Conservation (phyloP, 53 echinoderm and acorn worm species). For the Astropecten irregularis region DNA sequence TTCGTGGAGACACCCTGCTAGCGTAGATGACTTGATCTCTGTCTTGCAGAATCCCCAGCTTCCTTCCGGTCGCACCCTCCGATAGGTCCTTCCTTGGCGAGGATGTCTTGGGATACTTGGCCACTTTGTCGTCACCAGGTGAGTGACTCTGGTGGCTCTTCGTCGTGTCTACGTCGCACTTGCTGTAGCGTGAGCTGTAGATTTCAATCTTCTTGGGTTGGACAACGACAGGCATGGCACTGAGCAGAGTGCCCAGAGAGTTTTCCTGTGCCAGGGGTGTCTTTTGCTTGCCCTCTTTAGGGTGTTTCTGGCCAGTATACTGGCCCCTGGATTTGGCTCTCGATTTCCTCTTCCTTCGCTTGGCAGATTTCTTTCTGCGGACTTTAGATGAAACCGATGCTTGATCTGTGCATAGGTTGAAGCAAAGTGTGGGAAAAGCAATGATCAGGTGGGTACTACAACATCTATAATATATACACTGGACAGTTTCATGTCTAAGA, state of each 20-base stretch:
- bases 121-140: background rate
- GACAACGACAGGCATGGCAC: conserved; percentile 32
- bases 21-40: conserved; percentile 2
- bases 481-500: no score
- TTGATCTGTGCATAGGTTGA: no score
- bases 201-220: conserved; percentile 68
- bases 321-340: conserved; percentile 22
- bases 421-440: no score
- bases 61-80: background rate
- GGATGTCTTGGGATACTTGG: background rate
- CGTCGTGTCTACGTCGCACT: background rate
- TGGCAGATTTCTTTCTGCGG: conserved; percentile 28
- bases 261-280: background rate
- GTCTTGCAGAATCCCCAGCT: background rate
- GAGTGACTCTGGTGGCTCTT: background rate
- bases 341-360: conserved; percentile 30
- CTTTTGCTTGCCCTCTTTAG: background rate
- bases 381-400: conserved; percentile 4
- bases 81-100: background rate
- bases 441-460: no score
- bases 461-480: no score
- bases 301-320: background rate
- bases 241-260: conserved; percentile 21
- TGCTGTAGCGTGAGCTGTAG: conserved; percentile 66
- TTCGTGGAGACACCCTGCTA: conserved; percentile 26